Base-by-base conservation (phyloP, 2,797 vertebrate genomes). In the Gallinago solitaria region DNA sequence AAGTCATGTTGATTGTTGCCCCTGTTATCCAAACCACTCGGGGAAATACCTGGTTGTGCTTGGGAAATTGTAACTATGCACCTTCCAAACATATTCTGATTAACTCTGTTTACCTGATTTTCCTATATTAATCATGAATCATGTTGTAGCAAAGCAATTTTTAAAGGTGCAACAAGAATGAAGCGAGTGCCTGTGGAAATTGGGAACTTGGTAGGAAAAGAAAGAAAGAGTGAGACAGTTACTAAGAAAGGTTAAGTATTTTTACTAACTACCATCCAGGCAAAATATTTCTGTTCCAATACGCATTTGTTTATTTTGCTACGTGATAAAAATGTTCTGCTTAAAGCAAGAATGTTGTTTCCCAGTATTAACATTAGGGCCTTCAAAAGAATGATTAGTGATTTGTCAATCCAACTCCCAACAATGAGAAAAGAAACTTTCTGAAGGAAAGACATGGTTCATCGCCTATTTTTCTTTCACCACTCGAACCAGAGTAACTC, bases 131-230 rank as follows among this genome's bases (percentile, higher is more conserved):
- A 17, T 2, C 16, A 32, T 5, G 18, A 84, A 48, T 1, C 87
- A 15, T 0, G 12, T 3, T 47, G 33, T 1, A 7, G 13, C 35
- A 63, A 77, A 78, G 77, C 21, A 15, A 11, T 20, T 43, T 54
- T 28, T 24, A 33, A 8, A 45, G 73, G 68, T 3, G n/a, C n/a
- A 65, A 57, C 5, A 30, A 56, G 79, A 83, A 59, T 9, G 16
- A 74, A 71, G 47, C 2, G 17, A 79, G 35, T 0, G 0, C 82
- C 28, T 2, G 12, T 5, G 35, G 47, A 63, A 54, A 79, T 9
- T 3, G 18, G 84, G 56, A 93, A 24, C 27, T 63, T 61, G 8
- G 32, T 4, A 30, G 41, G 28, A 19, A 77, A 53, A 57, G 15
- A 16, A 27, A 60, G 11, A 35, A 21, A 21, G n/a, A 41, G 20